Evolutionary conservation across 2,113 vertebrate genomes (phyloP).

Genomic region (Pedionomus torquatus): DNA sequence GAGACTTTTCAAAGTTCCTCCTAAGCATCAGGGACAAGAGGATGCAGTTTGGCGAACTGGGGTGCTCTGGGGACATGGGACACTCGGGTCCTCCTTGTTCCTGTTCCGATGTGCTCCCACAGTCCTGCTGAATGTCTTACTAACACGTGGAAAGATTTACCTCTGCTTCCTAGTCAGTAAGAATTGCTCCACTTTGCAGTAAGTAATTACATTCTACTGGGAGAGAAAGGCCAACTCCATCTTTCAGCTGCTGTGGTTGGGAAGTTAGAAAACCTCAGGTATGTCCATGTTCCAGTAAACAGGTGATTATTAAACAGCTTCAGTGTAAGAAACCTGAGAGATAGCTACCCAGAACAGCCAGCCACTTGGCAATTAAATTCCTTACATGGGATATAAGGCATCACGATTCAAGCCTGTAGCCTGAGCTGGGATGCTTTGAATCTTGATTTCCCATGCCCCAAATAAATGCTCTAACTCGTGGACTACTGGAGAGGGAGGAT

Average conservation of each 20-base stretch:
- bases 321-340: neutral
- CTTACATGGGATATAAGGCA: neutral
- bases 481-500: neutral
- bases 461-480: neutral
- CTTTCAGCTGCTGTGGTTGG: neutral
- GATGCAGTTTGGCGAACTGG: neutral
- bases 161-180: neutral
- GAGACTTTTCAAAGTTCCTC: neutral
- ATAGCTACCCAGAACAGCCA: neutral
- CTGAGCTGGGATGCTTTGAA: neutral
- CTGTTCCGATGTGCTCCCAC: neutral
- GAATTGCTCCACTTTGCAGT: neutral
- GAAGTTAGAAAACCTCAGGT: neutral
- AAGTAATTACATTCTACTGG: neutral
- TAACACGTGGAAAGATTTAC: neutral
- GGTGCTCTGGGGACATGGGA: neutral
- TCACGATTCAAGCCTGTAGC: fast-evolving
- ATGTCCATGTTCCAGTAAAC: neutral
- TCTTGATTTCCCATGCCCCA: neutral
- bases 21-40: neutral
- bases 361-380: neutral
- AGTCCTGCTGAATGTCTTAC: neutral
- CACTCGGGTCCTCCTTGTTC: neutral
- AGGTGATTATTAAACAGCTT: neutral
- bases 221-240: neutral